Percentiles rank a stretch among this genome's conserved stretches.
Conservation (phyloP, 1,140 invertebrate genomes). For the Drosophila sulfurigaster region DNA sequence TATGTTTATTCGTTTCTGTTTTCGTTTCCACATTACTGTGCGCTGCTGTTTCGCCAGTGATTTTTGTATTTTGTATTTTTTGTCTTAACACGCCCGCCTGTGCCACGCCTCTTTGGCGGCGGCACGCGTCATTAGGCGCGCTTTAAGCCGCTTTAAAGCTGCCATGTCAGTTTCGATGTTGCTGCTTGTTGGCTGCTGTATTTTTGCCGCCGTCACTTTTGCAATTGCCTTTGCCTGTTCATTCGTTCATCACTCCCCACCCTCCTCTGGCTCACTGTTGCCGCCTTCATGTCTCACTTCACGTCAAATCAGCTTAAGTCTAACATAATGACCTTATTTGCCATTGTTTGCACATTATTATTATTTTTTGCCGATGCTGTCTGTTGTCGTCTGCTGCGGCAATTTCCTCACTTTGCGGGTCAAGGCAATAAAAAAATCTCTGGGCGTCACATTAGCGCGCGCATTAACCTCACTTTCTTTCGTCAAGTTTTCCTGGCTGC, state of each 20-base stretch:
- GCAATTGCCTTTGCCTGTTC: conserved; percentile 57
- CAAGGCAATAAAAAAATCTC: conserved; percentile 71
- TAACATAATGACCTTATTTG: conserved; percentile 80
- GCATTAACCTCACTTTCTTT: conserved; percentile 48
- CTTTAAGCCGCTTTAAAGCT: conserved; percentile 65
- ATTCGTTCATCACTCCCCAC: conserved; percentile 10
- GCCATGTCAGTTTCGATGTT: conserved; percentile 17
- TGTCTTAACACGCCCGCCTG: conserved; percentile 37
- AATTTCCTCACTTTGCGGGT: conserved; percentile 71
- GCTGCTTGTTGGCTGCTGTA: not conserved
- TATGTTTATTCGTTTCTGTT: conserved; percentile 33
- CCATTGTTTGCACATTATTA: conserved; percentile 81
- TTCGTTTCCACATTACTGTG: conserved; percentile 6
- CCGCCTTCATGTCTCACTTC: conserved; percentile 2
- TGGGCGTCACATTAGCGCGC: conserved; percentile 36
- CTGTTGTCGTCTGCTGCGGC: conserved; percentile 15
- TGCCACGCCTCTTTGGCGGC: conserved; percentile 55
- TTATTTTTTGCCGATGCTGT: conserved; percentile 65
- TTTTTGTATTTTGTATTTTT: not conserved
- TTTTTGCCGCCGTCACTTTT: conserved; percentile 55
- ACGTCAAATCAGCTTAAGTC: conserved; percentile 77
- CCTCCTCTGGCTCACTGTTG: conserved; percentile 13
- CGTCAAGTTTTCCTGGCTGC: conserved; percentile 24
- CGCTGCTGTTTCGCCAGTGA: conserved; percentile 3
- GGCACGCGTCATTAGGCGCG: conserved; percentile 79